Evolutionary conservation across 1,140 invertebrate species (phyloP), one percentile per base, ranked within the genome.

Genomic region (Uloborus diversus): DNA sequence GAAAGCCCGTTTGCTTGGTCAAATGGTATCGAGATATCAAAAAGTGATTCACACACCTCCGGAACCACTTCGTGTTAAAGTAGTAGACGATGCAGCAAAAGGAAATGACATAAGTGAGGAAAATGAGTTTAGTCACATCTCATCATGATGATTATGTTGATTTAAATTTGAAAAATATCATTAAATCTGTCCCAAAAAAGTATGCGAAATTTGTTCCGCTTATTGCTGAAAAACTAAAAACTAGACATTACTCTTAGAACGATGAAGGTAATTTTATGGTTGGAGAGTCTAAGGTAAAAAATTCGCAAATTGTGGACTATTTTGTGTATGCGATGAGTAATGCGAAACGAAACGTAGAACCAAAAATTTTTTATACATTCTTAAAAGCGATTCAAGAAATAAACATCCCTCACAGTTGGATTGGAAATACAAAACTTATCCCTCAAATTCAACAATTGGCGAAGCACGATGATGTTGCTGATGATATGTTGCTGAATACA

Each of bases 211-310:
- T 73, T 61, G 33, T 73, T 27, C 23, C 70, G n/a, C 17, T 37
- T 4, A 61, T 75, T 20, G n/a, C 30, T 9, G 70, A 75, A 62
- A 73, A 75, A 62, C 33, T 75, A 25, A 28, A 61, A 32, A 47
- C 14, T 1, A 25, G 56, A 20, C 11, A 13, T 32, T 61, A 61
- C 47, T 62, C 37, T 9, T 73, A 28, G 35, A 62, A 51, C 62
- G 30, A 42, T 32, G 3, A 20, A 20, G 57, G 25, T 27, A n/a
- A n/a, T n/a, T 61, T 28, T 9, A 7, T 61, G 57, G 30, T 20
- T 4, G 30, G n/a, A 61, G n/a, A 11, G n/a, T n/a, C n/a, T n/a
- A n/a, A 20, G 25, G n/a, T 61, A 27, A 4, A 61, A n/a, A 27
- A 27, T 14, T 28, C 25, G 3, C 5, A 20, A 7, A 61, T 61